Base-by-base conservation (phyloP, 2,113 vertebrate species). In the Pitta sordida region DNA sequence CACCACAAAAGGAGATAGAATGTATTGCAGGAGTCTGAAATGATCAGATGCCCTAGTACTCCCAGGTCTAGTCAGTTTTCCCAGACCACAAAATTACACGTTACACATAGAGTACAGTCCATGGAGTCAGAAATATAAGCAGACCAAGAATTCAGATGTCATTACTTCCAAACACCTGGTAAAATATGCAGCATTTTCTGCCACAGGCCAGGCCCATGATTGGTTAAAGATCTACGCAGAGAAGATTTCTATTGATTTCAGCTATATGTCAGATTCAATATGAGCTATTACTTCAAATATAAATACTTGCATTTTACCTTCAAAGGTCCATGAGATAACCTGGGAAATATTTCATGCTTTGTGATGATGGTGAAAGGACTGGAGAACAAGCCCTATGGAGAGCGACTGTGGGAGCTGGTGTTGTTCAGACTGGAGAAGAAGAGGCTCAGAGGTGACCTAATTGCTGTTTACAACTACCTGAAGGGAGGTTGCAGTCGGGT, bases 221-320 rank as follows among this genome's bases (percentile, higher is more conserved):
- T 60, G 14, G 2, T 75, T 86, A 82, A 78, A 88, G 26, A 53
- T 62, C 22, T 67, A 37, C 14, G 4, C 0, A 0, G 20, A 51
- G 52, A 86, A 75, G 24, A 36, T 62, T 79, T 64, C 26, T 49
- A 82, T 60, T 92, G 83, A 93, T 88, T 88, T 93, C 29, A 71
- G 29, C 46, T 62, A 49, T 53, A 86, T 22, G 3, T 30, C 37
- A 56, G 39, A 56, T 49, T 86, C 22, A 56, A 5, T 65, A 69
- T 39, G 55, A 89, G 46, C 23, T 87, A 36, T 75, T 68, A 9
- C 46, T 84, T 87, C 53, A 94, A 62, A 73, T 58, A 85, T 18
- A 93, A 89, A 65, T 76, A 51, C 32, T 82, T 1, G 0, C n/a
- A 22, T 60, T 71, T 4, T 56, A 64, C 48, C 15, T 76, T 91